These are phyloP conservation scores for Engraulis encrasicolus DNA, from an alignment of 2,113 vertebrate genomes.

Conservation along the genomic window DNA sequence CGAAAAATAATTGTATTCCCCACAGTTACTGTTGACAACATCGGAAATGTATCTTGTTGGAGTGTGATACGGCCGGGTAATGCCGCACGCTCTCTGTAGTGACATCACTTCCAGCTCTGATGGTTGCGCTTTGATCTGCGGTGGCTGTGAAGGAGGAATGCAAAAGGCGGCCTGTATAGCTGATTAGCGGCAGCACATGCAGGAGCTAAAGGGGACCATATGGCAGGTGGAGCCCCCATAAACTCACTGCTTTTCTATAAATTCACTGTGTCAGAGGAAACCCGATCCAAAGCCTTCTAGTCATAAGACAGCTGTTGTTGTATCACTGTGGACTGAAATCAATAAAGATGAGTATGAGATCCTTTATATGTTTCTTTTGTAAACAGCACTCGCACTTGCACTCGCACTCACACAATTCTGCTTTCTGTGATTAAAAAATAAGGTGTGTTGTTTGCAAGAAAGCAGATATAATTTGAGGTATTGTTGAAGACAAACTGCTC, in stretches of 20 bases:
- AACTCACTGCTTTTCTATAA: background rate
- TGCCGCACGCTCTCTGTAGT: background rate
- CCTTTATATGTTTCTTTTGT: background rate
- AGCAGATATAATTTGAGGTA: too few relatives aligned
- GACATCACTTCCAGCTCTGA: constrained; percentile 28
- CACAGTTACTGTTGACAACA: background rate
- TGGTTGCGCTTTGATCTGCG: constrained; percentile 20
- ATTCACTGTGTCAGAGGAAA: background rate
- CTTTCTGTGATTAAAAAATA: too few relatives aligned
- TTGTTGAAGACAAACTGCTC: too few relatives aligned
- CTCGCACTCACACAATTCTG: background rate
- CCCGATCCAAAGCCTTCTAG: constrained; percentile 11
- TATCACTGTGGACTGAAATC: constrained; percentile 8
- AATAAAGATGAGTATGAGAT: background rate
- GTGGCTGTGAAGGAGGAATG: constrained; percentile 25
- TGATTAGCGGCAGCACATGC: constrained; percentile 35
- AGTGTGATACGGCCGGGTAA: background rate
- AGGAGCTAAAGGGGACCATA: constrained; percentile 32
- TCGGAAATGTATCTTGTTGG: background rate
- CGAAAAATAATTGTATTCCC: background rate
- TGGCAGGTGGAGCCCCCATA: constrained; percentile 20
- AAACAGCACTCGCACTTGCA: too few relatives aligned
- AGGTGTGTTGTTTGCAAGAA: background rate
- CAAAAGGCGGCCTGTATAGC: background rate
- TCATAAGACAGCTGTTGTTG: background rate